Base-by-base conservation (phyloP, 2,797 vertebrate genomes). In the Pipistrellus kuhlii region DNA sequence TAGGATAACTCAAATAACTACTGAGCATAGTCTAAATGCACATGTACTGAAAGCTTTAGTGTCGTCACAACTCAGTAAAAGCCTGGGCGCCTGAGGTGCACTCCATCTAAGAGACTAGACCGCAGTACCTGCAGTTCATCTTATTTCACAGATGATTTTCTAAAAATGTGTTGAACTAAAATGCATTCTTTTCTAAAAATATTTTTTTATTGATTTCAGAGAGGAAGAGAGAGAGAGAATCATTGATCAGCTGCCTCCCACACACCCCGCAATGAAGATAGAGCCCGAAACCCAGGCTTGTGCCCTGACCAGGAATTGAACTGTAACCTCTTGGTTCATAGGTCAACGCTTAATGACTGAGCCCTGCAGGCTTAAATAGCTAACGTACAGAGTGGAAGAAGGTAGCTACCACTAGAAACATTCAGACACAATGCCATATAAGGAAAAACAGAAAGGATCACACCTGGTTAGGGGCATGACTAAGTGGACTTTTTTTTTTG, bases 161-260 rank as follows among this genome's bases (percentile, higher is more conserved):
- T 48, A 48, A 48, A 92, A 85, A 14, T 57, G 14, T 41, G 38
- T 51, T 68, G 18, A 76, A 62, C 27, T 64, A 32, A 96, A 95
- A 89, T 87, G 20, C 75, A 77, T 51, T 32, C 59, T 32, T 62
- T 62, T 62, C 13, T 30, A 2, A 62, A 62, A 30, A 62, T 62
- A 62, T 62, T 14, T 30, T 30, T 62, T 62, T 14, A 30, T 62
- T 30, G 12, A 62, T 62, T 62, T 62, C 59, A 62, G 59, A 62
- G 27, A 62, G 59, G 27, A 30, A 30, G 27, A 3, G 27, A 62
- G 59, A 30, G 57, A 62, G 25, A 62, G 59, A 62, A 62, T 14
- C 59, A 62, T 30, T 27, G 59, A 62, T 62, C 59, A 62, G 27
- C 27, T 62, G 59, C 59, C 27, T 62, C 27, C 59, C 59, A 59